Base-by-base conservation (phyloP, 2,797 vertebrate species). In the Pseudochromis fuscus region DNA sequence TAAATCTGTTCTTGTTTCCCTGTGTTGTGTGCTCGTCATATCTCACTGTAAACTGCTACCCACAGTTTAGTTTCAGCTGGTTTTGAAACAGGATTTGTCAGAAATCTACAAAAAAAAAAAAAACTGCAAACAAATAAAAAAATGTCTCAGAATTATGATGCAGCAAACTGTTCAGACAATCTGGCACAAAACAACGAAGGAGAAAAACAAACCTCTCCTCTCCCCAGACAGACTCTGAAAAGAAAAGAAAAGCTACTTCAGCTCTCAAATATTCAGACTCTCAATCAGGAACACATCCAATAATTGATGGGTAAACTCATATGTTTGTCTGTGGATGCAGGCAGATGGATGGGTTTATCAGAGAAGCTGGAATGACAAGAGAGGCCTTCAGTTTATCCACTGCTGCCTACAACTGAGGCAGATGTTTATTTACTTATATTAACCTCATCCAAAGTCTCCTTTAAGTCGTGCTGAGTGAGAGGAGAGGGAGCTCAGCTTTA, bases 131-230 rank as follows among this genome's bases (percentile, higher is more conserved):
- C 23, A 55, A 63, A 58, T 55, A 30, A 65, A 40, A 59, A 53
- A n/a, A n/a, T 23, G 16, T 33, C 13, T 27, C 3, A 0, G 46
- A 76, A 76, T 73, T 53, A 69, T 53, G 66, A 74, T 13, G 33
- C 61, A 77, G 66, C 60, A 66, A 67, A n/a, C 44, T 72, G 74
- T 75, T 81, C 23, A 49, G 67, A 84, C 58, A 72, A 58, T 72
- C 62, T 71, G 66, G 52, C 19, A 2, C 19, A 23, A 35, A 24
- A 37, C 9, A 51, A 21, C 4, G 42, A 13, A 23, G 46, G 23
- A 5, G 9, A 35, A 10, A 35, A 35, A 35, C 1, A 2, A 13
- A 35, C 10, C 3, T 10, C 7, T 10, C 9, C 8, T 9, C 1
- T 35, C 40, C 19, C 1, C 9, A 31, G 25, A 67, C 55, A 45